These are phyloP conservation scores for Craseonycteris thonglongyai DNA, from an alignment of 2,113 vertebrate genomes.

Conservation along the genomic window DNA sequence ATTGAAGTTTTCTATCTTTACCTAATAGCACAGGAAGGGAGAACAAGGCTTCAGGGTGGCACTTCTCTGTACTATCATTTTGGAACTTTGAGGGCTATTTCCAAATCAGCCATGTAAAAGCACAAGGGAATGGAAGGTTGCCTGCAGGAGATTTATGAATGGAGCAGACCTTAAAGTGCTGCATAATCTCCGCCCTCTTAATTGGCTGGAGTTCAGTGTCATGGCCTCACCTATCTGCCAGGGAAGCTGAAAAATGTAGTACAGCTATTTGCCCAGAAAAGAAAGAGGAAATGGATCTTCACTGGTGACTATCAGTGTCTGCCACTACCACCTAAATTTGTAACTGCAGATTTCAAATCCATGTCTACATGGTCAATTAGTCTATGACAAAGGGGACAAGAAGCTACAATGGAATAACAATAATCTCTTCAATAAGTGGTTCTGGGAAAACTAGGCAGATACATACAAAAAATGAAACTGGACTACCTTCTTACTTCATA, in stretches of 20 bases:
- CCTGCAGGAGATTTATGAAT: fast-evolving
- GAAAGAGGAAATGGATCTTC: neutral
- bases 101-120: neutral
- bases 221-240: neutral
- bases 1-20: neutral
- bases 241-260: neutral
- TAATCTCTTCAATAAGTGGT: neutral
- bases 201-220: neutral
- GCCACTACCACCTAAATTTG: neutral
- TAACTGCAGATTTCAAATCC: neutral
- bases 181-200: neutral
- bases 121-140: neutral
- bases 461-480: no score
- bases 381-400: neutral
- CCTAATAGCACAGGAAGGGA: neutral
- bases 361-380: fast-evolving
- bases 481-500: neutral
- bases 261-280: neutral
- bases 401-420: fast-evolving
- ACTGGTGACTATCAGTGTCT: neutral
- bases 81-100: neutral
- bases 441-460: neutral
- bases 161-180: neutral
- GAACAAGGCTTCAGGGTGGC: neutral
- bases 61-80: neutral